Evolutionary conservation across 2,113 vertebrate species (phyloP).

Genomic region (Chlamydotis undulata): DNA sequence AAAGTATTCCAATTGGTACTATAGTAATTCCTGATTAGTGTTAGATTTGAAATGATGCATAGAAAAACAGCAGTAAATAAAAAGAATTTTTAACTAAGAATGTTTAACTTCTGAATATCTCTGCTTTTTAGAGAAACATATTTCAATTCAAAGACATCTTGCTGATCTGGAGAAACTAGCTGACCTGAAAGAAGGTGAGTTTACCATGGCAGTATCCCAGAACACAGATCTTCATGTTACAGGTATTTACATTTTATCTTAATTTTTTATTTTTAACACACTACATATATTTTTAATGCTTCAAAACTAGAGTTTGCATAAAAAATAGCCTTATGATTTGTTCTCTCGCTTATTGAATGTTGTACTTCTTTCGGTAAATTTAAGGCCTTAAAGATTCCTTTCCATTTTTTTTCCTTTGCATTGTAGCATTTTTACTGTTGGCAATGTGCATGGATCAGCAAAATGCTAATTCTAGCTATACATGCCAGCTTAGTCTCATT

Average conservation of each 20-base stretch:
- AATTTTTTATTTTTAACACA: not conserved
- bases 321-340: not conserved
- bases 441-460: not conserved
- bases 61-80: not conserved
- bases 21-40: not conserved
- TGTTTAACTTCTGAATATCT: not conserved
- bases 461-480: not conserved
- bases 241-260: constrained; percentile 39
- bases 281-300: not conserved
- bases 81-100: not conserved
- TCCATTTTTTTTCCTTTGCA: not conserved
- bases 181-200: constrained; percentile 81
- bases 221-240: constrained; percentile 38
- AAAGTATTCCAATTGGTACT: not conserved
- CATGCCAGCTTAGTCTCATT: not conserved
- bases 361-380: not conserved
- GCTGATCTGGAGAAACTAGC: constrained; percentile 88
- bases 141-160: constrained; percentile 90
- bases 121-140: constrained; percentile 86
- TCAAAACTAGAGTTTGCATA: not conserved
- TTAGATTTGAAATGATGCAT: not conserved
- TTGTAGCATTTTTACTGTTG: not conserved
- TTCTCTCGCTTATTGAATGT: not conserved
- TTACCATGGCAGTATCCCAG: constrained; percentile 1
- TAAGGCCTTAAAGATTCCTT: not conserved